Evolutionary conservation across 2,113 vertebrate genomes (phyloP).

Genomic region (Columba janthina): DNA sequence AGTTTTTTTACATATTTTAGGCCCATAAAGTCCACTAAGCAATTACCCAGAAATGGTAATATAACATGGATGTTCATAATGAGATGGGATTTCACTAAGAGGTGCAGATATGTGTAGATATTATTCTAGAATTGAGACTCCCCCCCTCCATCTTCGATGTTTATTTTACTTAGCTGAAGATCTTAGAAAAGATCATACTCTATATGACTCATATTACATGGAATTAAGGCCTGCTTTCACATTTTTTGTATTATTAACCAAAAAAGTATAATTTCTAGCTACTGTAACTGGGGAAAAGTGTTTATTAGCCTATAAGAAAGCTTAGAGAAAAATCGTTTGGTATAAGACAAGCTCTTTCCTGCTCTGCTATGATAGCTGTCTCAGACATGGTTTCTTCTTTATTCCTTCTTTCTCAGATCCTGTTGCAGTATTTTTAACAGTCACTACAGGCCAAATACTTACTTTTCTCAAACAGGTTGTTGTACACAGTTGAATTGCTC

Average conservation of each 20-base stretch:
- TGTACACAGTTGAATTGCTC: background rate
- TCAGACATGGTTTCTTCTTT: background rate
- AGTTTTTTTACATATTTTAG: background rate
- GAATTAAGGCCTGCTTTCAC: background rate
- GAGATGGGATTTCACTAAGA: background rate
- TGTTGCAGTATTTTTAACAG: background rate
- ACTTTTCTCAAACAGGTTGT: background rate
- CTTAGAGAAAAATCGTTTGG: background rate
- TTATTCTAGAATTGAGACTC: background rate
- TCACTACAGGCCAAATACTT: background rate
- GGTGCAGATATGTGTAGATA: accelerated
- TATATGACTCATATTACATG: background rate
- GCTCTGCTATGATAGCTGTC: background rate
- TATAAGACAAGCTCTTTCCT: background rate
- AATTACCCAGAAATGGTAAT: background rate
- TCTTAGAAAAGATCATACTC: background rate
- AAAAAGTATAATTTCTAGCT: background rate
- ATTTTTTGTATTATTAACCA: background rate
- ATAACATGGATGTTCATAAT: background rate
- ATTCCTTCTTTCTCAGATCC: background rate
- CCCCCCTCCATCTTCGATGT: background rate
- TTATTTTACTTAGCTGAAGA: background rate
- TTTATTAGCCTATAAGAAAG: background rate
- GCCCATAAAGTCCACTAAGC: background rate
- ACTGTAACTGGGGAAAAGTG: background rate